Percentiles rank a stretch among this genome's conserved stretches.
These are phyloP conservation scores for Psettodes erumei DNA, from an alignment of 2,113 vertebrate species.

Conservation along the genomic window DNA sequence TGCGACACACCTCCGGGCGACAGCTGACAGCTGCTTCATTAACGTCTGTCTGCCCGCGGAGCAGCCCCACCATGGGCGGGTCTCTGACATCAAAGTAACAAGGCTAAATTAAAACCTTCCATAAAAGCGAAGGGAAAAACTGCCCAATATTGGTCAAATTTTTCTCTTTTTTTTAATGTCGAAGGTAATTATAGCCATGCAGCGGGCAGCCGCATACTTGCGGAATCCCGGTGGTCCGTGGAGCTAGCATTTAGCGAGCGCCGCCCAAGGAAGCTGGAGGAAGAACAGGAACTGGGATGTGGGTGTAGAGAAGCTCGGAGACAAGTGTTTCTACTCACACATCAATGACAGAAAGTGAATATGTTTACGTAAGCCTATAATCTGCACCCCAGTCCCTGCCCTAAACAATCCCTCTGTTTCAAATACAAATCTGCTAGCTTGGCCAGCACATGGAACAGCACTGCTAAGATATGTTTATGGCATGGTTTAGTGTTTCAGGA, in stretches of 20 bases:
- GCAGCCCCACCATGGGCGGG: slow-evolving; percentile 37
- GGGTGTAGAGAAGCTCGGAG: slow-evolving; percentile 59
- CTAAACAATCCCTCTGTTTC: slow-evolving; percentile 64
- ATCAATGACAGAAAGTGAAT: slow-evolving; percentile 70
- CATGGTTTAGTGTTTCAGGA: background rate
- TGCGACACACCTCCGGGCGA: no score
- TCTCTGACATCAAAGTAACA: slow-evolving; percentile 57
- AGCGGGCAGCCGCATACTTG: slow-evolving; percentile 64
- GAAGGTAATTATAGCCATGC: slow-evolving; percentile 74
- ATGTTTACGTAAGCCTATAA: slow-evolving; percentile 64
- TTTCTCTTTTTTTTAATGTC: slow-evolving; percentile 63
- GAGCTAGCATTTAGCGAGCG: slow-evolving; percentile 65
- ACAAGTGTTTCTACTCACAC: slow-evolving; percentile 62
- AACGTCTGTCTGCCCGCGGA: slow-evolving; percentile 9
- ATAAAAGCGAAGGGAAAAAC: slow-evolving; percentile 54
- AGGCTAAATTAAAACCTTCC: slow-evolving; percentile 65
- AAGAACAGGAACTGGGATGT: slow-evolving; percentile 63
- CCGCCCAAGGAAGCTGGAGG: slow-evolving; percentile 62
- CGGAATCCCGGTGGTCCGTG: slow-evolving; percentile 62
- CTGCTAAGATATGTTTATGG: background rate
- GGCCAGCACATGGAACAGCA: background rate
- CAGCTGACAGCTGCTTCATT: slow-evolving; percentile 32
- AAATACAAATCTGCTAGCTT: slow-evolving; percentile 2
- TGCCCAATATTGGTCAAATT: slow-evolving; percentile 66
- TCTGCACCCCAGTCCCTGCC: slow-evolving; percentile 61